Evolutionary conservation across 2,797 vertebrate genomes (phyloP), one percentile per base, ranked within the genome.

Genomic region (Smutsia gigantea): DNA sequence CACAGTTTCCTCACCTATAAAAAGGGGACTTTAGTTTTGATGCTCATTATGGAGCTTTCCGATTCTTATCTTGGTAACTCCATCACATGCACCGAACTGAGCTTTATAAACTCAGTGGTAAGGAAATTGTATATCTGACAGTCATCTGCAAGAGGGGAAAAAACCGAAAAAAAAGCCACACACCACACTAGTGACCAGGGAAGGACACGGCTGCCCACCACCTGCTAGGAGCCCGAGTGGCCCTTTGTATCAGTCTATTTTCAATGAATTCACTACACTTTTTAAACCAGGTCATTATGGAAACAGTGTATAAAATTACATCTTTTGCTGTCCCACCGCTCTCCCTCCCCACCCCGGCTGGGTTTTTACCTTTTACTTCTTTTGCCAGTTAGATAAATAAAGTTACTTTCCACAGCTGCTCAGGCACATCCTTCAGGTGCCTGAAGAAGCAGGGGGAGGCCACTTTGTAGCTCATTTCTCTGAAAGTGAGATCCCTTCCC

Each of bases 321-420:
- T 63, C 13, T 5, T 89, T 64, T 90, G 59, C 66, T 86, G 46
- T 2, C 46, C 46, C 39, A 19, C 23, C 18, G 29, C 37, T 74
- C 69, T 84, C 46, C n/a, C 42, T 74, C 69, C 81, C 46, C 46
- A 11, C 46, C 46, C 46, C 11, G 46, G 46, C 46, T 75, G 64
- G 21, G 31, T 49, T 94, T 90, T 95, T 37, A 31, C 81, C 14
- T n/a, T 94, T 95, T 19, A 64, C 4, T 90, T 89, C 49, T 77
- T 78, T 55, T 55, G 31, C 89, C 23, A 87, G 49, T 72, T 61
- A 72, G 46, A 93, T 74, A 55, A 91, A 90, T 8, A 84, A 74
- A 92, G 39, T 71, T 55, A 59, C 57, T 79, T 93, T 92, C 13
- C 74, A 95, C 11, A 87, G 27, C 12, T 37, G 59, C 19, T 59